A percentile compares a stretch with the other conserved stretches of the same genome.
phyloP scores from a whole-genome alignment of 2,113 vertebrate species.

The Melierax canorus region DNA sequence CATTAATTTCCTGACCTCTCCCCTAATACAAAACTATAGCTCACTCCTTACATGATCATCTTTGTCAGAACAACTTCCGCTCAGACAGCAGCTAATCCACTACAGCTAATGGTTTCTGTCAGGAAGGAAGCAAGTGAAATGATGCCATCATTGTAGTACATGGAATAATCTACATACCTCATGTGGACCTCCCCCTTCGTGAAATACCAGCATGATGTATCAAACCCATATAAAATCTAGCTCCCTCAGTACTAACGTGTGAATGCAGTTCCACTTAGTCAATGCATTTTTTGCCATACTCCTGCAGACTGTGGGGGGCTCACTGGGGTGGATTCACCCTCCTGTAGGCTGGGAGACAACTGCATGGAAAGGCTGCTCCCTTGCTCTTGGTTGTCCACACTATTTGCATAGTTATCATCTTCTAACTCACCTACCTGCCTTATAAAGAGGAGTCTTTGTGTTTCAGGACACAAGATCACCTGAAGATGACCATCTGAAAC shows the following conservation, averaged over 20 bases:
- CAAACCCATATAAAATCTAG: not conserved
- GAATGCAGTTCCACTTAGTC: not conserved
- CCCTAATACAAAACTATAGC: not conserved
- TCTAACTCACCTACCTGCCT: not conserved
- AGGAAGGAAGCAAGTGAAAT: not conserved
- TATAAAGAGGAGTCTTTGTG: not conserved
- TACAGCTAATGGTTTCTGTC: constrained; percentile 12
- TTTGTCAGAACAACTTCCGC: not conserved
- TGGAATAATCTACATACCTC: not conserved
- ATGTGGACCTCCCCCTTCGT: not conserved
- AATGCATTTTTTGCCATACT: not conserved
- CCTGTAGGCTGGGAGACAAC: not conserved
- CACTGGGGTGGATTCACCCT: not conserved
- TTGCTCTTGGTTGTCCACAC: not conserved
- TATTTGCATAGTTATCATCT: not conserved
- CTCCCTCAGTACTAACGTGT: not conserved
- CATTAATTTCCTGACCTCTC: not conserved
- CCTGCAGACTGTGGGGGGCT: not conserved
- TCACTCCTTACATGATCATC: not conserved
- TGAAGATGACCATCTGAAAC: not conserved
- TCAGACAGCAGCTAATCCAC: not conserved
- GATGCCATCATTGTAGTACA: not conserved
- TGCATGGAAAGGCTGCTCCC: not conserved
- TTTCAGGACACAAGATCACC: not conserved
- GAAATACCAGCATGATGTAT: not conserved